These are phyloP conservation scores for Aphodius sticticus DNA, from an alignment of 2,888 invertebrate genomes.

Conservation along the genomic window DNA sequence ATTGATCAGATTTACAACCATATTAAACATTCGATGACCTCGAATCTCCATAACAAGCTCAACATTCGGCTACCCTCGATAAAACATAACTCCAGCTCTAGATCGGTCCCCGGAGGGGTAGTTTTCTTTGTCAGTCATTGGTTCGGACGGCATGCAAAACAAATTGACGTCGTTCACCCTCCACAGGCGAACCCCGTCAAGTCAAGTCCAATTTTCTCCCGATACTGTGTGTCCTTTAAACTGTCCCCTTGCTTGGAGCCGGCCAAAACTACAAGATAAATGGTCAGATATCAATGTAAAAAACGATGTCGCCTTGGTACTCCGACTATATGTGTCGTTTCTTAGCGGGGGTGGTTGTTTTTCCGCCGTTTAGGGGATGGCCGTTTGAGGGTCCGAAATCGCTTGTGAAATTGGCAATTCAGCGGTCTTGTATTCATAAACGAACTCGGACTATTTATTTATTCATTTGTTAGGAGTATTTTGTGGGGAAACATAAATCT, in stretches of 20 bases:
- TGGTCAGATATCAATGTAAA: not conserved
- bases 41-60: not conserved
- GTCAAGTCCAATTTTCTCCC: not conserved
- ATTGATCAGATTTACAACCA: too few relatives aligned
- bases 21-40: too few relatives aligned
- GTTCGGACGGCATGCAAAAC: not conserved
- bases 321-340: not conserved
- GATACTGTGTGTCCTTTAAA: not conserved
- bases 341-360: not conserved
- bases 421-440: not conserved
- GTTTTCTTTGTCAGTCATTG: not conserved
- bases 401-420: not conserved
- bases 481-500: too few relatives aligned
- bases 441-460: not conserved
- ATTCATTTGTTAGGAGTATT: too few relatives aligned
- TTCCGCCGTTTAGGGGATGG: not conserved
- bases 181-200: not conserved
- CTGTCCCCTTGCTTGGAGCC: not conserved
- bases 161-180: not conserved
- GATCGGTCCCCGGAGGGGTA: not conserved
- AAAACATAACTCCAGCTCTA: not conserved
- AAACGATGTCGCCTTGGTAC: not conserved
- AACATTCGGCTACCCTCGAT: not conserved
- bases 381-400: not conserved
- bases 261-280: not conserved